Evolutionary conservation across 2,888 invertebrate species (phyloP).

Genomic region (Harpalus rufipes): DNA sequence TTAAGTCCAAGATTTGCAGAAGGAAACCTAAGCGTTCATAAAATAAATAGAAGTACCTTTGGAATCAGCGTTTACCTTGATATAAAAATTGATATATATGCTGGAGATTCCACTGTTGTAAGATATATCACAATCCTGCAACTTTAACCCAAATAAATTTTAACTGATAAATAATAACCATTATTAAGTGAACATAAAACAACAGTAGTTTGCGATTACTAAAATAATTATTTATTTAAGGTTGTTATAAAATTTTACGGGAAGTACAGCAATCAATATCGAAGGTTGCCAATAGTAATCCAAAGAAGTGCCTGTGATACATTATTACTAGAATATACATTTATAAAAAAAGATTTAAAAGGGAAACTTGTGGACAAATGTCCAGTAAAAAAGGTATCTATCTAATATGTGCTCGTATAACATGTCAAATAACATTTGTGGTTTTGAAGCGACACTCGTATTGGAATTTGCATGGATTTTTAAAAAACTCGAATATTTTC

Average conservation of each 20-base stretch:
- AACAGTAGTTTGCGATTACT: no score
- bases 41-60: slow-evolving; percentile 8
- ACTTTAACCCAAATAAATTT: no score
- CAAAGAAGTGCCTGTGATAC: neutral
- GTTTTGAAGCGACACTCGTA: no score
- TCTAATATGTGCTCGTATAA: no score
- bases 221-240: neutral
- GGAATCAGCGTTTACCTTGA: neutral
- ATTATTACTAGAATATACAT: neutral
- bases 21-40: neutral
- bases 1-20: neutral
- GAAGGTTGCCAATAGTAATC: neutral
- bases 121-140: no score
- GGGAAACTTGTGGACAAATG: neutral
- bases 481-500: no score
- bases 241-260: neutral
- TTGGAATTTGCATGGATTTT: no score
- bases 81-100: neutral
- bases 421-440: no score
- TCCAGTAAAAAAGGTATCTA: slow-evolving; percentile 15
- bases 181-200: no score
- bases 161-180: no score
- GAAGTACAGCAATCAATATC: slow-evolving; percentile 1
- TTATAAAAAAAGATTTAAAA: neutral
- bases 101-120: no score